These are phyloP conservation scores for Monochamus saltuarius DNA, from an alignment of 1,140 invertebrate species.

Conservation along the genomic window DNA sequence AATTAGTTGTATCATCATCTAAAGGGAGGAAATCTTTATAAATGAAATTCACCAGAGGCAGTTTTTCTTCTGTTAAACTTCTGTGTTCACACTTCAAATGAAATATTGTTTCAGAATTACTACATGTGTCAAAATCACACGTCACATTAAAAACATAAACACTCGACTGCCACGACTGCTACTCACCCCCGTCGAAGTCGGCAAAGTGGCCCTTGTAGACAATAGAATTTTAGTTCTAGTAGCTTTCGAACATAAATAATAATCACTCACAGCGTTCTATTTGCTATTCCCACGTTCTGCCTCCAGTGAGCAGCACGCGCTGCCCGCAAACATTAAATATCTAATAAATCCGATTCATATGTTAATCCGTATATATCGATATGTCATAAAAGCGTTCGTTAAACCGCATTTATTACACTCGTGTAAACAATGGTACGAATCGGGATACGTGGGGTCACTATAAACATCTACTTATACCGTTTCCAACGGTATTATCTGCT, in stretches of 20 bases:
- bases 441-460: constrained; percentile 28
- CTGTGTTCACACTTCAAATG: no score
- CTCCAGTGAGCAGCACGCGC: constrained; percentile 39
- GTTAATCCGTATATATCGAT: constrained; percentile 40
- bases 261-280: constrained; percentile 45
- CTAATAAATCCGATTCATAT: constrained; percentile 52
- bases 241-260: constrained; percentile 47
- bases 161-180: constrained; percentile 27
- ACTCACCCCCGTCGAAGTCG: constrained; percentile 22
- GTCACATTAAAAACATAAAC: constrained; percentile 47
- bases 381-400: constrained; percentile 25
- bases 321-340: constrained; percentile 48
- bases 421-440: constrained; percentile 39
- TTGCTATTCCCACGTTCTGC: constrained; percentile 50
- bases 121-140: constrained; percentile 47
- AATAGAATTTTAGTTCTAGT: constrained; percentile 32
- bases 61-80: no score
- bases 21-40: no score
- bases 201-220: constrained; percentile 30
- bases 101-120: not conserved
- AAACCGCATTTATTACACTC: constrained; percentile 46
- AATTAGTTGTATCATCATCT: no score
- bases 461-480: constrained; percentile 35
- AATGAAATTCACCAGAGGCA: no score
- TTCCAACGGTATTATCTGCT: constrained; percentile 37